These are phyloP conservation scores for Pemphredon lugubris DNA, from an alignment of 2,888 invertebrate genomes.

Conservation along the genomic window DNA sequence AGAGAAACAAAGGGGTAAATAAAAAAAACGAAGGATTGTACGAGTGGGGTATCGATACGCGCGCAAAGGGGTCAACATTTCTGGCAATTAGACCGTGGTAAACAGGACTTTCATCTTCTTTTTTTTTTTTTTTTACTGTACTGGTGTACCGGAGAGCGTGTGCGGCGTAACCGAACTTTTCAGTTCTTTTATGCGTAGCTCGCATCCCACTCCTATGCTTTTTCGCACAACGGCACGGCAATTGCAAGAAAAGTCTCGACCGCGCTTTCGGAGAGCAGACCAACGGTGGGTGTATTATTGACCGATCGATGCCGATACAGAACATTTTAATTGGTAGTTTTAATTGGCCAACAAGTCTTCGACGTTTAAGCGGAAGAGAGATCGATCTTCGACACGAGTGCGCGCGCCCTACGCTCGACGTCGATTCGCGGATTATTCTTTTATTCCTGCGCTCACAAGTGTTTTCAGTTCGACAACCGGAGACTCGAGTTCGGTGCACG, in stretches of 20 bases:
- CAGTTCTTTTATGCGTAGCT: background rate
- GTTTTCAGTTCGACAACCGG: too few species aligned
- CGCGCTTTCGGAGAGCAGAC: background rate
- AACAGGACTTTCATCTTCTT: slow-evolving; percentile 8
- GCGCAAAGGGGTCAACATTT: slow-evolving; percentile 12
- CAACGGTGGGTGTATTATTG: too few species aligned
- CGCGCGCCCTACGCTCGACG: too few species aligned
- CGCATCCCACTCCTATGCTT: slow-evolving; percentile 14
- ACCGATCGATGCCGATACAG: background rate
- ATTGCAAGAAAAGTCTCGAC: slow-evolving; percentile 6
- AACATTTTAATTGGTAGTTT: background rate
- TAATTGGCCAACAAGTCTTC: background rate
- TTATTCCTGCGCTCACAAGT: too few species aligned
- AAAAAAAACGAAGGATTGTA: background rate
- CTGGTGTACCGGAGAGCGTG: background rate
- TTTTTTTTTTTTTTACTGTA: slow-evolving; percentile 7
- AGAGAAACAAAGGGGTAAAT: background rate
- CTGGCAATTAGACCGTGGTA: slow-evolving; percentile 26
- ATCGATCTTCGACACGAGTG: too few species aligned
- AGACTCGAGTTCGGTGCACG: too few species aligned
- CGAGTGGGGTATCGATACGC: slow-evolving; percentile 9
- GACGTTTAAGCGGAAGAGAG: too few species aligned
- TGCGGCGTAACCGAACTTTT: background rate
- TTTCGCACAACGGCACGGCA: slow-evolving; percentile 26
- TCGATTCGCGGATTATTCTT: too few species aligned